Percentiles rank a stretch among this genome's conserved stretches.
Evolutionary conservation across 2,797 vertebrate genomes (phyloP).

Genomic region (Borostomias antarcticus): DNA sequence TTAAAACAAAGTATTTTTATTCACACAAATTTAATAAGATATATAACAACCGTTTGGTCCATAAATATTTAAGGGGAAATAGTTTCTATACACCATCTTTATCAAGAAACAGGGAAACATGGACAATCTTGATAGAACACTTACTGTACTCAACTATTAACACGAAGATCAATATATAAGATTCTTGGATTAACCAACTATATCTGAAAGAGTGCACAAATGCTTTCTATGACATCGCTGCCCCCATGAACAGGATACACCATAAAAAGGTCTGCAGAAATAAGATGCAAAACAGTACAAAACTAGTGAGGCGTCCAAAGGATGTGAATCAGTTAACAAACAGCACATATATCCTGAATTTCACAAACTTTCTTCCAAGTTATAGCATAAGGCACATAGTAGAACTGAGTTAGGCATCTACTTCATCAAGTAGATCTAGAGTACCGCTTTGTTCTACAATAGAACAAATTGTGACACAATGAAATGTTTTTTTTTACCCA

Average conservation of each 20-base stretch:
- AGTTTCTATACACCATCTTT: conserved; percentile 99
- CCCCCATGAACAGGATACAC: conserved; percentile 95
- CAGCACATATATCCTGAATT: conserved; percentile 98
- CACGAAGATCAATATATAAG: conserved; percentile 99
- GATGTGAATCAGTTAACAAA: conserved; percentile 98
- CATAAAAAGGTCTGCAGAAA: conserved; percentile 99
- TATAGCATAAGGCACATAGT: conserved; percentile 99
- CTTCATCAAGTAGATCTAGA: conserved; percentile 94
- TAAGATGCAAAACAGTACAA: conserved; percentile 99
- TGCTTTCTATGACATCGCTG: conserved; percentile 97
- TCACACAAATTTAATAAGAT: conserved; percentile 99
- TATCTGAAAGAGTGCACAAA: conserved; percentile 98
- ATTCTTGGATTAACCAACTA: conserved; percentile 97
- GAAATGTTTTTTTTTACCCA: conserved; percentile 80
- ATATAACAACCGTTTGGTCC: conserved; percentile 99
- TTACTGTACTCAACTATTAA: conserved; percentile 99
- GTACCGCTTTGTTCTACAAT: conserved; percentile 94
- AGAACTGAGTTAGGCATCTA: conserved; percentile 99
- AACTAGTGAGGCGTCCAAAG: conserved; percentile 99
- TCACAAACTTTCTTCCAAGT: conserved; percentile 99
- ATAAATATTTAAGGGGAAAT: conserved; percentile 99
- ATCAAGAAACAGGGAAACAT: conserved; percentile 99
- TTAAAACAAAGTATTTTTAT: conserved; percentile 99
- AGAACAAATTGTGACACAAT: conserved; percentile 94
- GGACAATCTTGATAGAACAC: conserved; percentile 99